Evolutionary conservation across 2,797 vertebrate species (phyloP).

Genomic region (Somateria mollissima): DNA sequence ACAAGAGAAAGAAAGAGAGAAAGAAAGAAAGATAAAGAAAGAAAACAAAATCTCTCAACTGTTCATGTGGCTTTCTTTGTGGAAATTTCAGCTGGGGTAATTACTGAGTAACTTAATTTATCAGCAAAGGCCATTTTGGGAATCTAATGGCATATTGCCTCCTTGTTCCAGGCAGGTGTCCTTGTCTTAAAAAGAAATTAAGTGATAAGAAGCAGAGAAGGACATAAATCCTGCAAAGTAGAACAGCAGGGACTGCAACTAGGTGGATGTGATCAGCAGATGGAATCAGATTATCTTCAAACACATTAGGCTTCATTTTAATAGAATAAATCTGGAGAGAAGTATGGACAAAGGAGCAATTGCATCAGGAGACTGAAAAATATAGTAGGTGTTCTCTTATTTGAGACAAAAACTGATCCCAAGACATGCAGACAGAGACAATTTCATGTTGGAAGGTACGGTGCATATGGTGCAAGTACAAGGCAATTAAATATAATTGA

Average conservation of each 20-base stretch:
- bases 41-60: not conserved
- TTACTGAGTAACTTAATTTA: not conserved
- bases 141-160: not conserved
- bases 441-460: not conserved
- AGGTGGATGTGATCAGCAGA: not conserved
- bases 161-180: conserved; percentile 4
- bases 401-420: not conserved
- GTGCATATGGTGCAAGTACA: not conserved
- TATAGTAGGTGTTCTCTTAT: not conserved
- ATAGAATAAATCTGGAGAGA: not conserved
- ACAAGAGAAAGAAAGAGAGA: not conserved
- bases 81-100: not conserved
- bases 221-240: not conserved
- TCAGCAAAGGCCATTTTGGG: conserved; percentile 7
- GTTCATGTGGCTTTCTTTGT: not conserved
- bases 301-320: not conserved
- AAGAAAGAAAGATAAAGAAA: no score
- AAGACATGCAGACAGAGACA: not conserved
- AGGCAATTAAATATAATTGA: not conserved
- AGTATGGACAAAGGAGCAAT: not conserved
- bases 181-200: conserved; percentile 15
- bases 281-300: not conserved
- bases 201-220: not conserved
- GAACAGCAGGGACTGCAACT: not conserved
- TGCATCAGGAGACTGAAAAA: not conserved